phyloP scores from a whole-genome alignment of 35 echinoderm and acorn worm genomes.

The Ophiothrix spiculata region DNA sequence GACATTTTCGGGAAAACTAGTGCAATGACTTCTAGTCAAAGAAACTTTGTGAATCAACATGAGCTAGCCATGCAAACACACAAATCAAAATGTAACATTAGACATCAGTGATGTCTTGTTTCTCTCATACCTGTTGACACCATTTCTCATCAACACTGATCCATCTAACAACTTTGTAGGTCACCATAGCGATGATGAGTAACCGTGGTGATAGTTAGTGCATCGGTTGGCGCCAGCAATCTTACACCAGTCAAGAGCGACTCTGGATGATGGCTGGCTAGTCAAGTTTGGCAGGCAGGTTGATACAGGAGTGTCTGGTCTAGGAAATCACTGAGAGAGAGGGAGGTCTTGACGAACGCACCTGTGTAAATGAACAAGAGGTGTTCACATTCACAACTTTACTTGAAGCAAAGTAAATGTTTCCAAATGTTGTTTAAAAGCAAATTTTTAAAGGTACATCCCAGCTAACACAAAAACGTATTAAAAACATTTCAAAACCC shows the following conservation, averaged over 20 bases:
- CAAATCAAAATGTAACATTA: too few relatives aligned
- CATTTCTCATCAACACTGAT: neutral
- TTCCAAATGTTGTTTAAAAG: too few relatives aligned
- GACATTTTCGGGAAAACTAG: too few relatives aligned
- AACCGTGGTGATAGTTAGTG: neutral
- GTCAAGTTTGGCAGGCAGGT: neutral
- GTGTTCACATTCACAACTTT: too few relatives aligned
- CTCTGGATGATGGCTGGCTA: neutral
- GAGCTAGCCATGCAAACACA: too few relatives aligned
- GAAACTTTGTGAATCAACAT: too few relatives aligned
- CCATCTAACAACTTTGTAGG: neutral
- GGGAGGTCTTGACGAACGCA: slow-evolving; percentile 1
- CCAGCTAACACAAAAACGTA: too few relatives aligned
- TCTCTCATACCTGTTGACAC: neutral
- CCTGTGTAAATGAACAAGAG: neutral
- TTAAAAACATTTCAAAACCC: too few relatives aligned
- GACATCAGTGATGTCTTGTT: neutral
- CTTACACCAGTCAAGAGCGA: neutral
- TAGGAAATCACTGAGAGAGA: too few relatives aligned
- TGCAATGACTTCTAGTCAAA: too few relatives aligned
- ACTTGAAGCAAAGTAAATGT: too few relatives aligned
- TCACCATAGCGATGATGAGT: neutral
- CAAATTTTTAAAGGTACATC: too few relatives aligned
- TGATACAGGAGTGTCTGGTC: neutral
- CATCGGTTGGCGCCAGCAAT: neutral